Evolutionary conservation across 2,113 vertebrate species (phyloP).

Genomic region (Corydoras maculifer): DNA sequence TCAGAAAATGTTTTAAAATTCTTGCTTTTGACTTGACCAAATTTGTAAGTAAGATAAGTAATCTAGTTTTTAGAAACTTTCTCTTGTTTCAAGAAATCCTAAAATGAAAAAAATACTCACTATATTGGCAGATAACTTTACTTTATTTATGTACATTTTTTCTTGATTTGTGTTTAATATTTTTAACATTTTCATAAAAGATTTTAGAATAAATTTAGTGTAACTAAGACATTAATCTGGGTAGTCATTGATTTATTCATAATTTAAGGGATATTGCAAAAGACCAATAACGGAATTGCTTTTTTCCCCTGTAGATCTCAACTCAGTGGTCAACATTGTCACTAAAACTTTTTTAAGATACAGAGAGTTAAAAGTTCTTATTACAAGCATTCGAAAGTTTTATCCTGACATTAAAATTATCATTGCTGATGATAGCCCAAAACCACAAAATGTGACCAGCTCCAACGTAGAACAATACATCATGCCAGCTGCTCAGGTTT

Average conservation of each 20-base stretch:
- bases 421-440: constrained; percentile 31
- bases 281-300: no score
- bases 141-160: no score
- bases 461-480: constrained; percentile 45
- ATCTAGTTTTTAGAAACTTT: no score
- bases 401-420: constrained; percentile 38
- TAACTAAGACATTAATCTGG: neutral
- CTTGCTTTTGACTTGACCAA: no score
- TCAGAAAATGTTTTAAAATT: no score
- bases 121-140: no score
- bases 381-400: constrained; percentile 14
- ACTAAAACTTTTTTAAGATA: constrained; percentile 35
- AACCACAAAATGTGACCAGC: constrained; percentile 8
- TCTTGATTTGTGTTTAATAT: no score
- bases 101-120: no score
- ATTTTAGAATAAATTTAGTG: no score
- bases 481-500: constrained; percentile 73
- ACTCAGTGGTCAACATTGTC: constrained; percentile 32
- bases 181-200: no score
- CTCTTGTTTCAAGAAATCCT: no score
- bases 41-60: no score
- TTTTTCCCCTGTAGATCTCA: constrained; percentile 16
- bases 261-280: neutral
- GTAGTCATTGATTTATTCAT: neutral
- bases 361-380: constrained; percentile 22